Percentiles rank a stretch among this genome's conserved stretches.
phyloP scores from a whole-genome alignment of 2,888 invertebrate genomes.

The Labia minor region DNA sequence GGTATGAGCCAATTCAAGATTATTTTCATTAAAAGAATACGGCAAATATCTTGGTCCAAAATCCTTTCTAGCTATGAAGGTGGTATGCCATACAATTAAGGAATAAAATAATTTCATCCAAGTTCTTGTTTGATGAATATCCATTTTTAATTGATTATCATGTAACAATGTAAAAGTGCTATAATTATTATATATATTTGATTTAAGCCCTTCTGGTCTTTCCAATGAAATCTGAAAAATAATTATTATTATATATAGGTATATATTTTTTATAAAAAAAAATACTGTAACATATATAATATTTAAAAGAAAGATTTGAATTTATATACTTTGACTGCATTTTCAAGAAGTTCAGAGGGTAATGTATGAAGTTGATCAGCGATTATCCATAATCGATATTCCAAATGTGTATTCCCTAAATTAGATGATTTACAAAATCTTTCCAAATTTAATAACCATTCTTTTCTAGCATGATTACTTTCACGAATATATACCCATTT shows the following conservation, averaged over 20 bases:
- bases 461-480: slow-evolving; percentile 64
- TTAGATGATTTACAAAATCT: slow-evolving; percentile 63
- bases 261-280: too few relatives aligned
- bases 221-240: neutral
- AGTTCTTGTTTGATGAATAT: neutral
- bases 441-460: slow-evolving; percentile 69
- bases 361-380: slow-evolving; percentile 52
- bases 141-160: neutral
- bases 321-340: neutral
- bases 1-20: neutral
- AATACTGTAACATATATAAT: too few relatives aligned
- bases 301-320: neutral
- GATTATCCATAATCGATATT: slow-evolving; percentile 81
- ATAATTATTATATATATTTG: neutral
- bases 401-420: slow-evolving; percentile 52
- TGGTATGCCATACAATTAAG: neutral
- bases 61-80: neutral
- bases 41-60: neutral
- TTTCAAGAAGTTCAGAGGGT: neutral
- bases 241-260: too few relatives aligned
- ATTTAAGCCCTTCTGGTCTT: neutral
- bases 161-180: neutral
- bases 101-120: neutral
- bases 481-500: slow-evolving; percentile 79
- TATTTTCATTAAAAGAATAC: neutral